Conservation (phyloP, 1,140 invertebrate species). For the Cydia pomonella region DNA sequence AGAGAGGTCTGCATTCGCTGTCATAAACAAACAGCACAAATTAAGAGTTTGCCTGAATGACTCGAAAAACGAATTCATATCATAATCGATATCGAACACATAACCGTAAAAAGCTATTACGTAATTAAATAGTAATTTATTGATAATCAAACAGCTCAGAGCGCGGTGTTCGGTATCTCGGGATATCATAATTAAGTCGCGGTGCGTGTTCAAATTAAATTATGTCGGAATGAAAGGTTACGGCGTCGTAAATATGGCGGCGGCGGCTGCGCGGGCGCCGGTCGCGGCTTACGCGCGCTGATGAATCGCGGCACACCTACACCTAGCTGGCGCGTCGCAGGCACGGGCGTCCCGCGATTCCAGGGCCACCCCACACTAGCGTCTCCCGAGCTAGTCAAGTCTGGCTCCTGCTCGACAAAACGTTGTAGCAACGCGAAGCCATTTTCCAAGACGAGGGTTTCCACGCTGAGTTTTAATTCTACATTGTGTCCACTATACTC, state of each 20-base stretch:
- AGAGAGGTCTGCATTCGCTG: not conserved
- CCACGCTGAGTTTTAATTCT: no score
- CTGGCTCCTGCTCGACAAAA: no score
- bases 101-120: slow-evolving; percentile 24
- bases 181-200: slow-evolving; percentile 76
- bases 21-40: not conserved
- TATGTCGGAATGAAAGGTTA: slow-evolving; percentile 75
- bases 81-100: slow-evolving; percentile 21
- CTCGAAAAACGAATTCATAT: slow-evolving; percentile 7
- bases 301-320: slow-evolving; percentile 56
- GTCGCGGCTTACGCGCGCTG: slow-evolving; percentile 50
- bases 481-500: no score
- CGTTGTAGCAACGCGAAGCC: no score
- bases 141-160: slow-evolving; percentile 32
- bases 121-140: slow-evolving; percentile 33
- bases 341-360: not conserved
- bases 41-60: not conserved
- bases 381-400: no score
- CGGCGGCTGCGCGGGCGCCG: slow-evolving; percentile 58
- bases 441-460: no score
- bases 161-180: slow-evolving; percentile 24
- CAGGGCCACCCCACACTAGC: not conserved
- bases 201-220: slow-evolving; percentile 76
- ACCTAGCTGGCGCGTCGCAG: slow-evolving; percentile 36
- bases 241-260: slow-evolving; percentile 62